Percentiles rank a stretch among this genome's conserved stretches.
Conservation (phyloP, 2,797 vertebrate genomes). For the Dendrocincla fuliginosa region DNA sequence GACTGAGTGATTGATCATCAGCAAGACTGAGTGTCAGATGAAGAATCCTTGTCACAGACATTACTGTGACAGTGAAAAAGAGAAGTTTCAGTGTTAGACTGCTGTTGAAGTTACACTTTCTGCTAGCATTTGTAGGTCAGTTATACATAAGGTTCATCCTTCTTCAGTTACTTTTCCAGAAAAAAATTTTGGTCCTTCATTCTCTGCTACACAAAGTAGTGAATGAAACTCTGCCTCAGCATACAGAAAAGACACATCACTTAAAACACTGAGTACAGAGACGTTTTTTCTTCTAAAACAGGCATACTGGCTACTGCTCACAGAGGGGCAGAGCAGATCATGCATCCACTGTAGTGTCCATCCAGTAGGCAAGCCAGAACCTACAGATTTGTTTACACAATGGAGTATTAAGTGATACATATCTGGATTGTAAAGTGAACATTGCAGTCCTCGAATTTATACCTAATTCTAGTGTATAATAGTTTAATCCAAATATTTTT, state of each 20-base stretch:
- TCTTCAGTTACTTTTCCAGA: neutral
- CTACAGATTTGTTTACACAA: neutral
- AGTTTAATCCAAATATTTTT: neutral
- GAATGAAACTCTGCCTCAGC: neutral
- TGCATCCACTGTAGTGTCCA: accelerated
- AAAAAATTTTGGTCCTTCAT: neutral
- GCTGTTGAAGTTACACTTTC: no score
- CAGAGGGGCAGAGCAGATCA: neutral
- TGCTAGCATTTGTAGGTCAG: neutral
- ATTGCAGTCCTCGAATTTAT: neutral
- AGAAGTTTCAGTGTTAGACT: no score
- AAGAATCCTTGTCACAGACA: no score
- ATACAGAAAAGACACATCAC: neutral
- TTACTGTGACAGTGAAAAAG: no score
- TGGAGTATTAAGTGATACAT: accelerated
- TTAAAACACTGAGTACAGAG: neutral
- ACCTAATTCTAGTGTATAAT: neutral
- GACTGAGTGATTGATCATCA: no score
- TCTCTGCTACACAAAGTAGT: neutral
- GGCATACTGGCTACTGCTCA: neutral
- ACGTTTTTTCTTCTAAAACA: neutral
- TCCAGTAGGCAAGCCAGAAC: neutral
- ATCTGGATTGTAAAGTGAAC: neutral
- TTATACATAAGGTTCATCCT: neutral
- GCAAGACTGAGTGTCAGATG: no score